phyloP scores from a whole-genome alignment of 2,888 invertebrate species.

The Fabriciana adippe region DNA sequence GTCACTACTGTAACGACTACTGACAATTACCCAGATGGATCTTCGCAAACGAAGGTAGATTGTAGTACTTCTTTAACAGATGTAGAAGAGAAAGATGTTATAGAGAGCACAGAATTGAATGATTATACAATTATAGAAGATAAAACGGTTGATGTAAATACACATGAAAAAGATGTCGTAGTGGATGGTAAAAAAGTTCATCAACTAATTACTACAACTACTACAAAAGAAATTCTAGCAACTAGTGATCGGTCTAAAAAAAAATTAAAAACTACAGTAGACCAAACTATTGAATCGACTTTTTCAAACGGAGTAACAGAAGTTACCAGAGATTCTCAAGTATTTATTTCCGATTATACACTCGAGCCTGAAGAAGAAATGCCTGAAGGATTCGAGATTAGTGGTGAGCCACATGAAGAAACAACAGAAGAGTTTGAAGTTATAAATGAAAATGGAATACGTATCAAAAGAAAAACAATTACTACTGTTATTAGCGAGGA shows the following conservation, averaged over 20 bases:
- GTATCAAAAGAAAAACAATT: slow-evolving; percentile 62
- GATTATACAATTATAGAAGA: slow-evolving; percentile 61
- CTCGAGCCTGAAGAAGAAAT: slow-evolving; percentile 47
- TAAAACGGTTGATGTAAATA: slow-evolving; percentile 58
- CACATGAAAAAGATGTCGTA: slow-evolving; percentile 56
- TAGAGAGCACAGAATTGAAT: slow-evolving; percentile 56
- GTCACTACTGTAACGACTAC: slow-evolving; percentile 65
- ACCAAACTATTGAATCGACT: slow-evolving; percentile 67
- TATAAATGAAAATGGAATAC: slow-evolving; percentile 55
- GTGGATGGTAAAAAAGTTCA: slow-evolving; percentile 61
- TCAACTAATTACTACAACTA: slow-evolving; percentile 67
- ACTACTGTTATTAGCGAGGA: slow-evolving; percentile 56
- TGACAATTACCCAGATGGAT: slow-evolving; percentile 75
- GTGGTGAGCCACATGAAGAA: slow-evolving; percentile 55
- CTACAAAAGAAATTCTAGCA: slow-evolving; percentile 64
- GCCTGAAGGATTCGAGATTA: slow-evolving; percentile 52
- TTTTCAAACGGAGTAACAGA: slow-evolving; percentile 67
- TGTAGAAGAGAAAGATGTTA: slow-evolving; percentile 52
- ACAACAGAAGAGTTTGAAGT: slow-evolving; percentile 52
- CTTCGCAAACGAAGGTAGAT: slow-evolving; percentile 67
- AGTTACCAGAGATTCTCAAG: slow-evolving; percentile 69
- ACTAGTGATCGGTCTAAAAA: slow-evolving; percentile 59
- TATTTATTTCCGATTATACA: slow-evolving; percentile 64
- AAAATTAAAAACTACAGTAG: slow-evolving; percentile 68
- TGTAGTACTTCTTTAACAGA: slow-evolving; percentile 66